phyloP scores from a whole-genome alignment of 2,888 invertebrate species.

The Theretra japonica region DNA sequence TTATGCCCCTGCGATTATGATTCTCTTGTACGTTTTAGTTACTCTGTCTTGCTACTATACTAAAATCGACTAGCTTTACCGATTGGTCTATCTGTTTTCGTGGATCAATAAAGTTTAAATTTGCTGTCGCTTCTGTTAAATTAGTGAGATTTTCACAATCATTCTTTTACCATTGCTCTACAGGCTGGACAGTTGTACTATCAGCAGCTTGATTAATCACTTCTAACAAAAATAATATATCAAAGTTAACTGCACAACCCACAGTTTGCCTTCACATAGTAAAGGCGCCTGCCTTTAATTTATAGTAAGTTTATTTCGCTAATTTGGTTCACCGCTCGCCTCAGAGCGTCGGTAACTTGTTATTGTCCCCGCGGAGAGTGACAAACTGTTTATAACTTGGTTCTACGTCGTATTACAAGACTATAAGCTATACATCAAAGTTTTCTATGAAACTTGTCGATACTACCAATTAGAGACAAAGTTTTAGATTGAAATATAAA shows the following conservation, averaged over 20 bases:
- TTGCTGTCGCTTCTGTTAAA: too few relatives aligned
- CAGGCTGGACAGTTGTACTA: too few relatives aligned
- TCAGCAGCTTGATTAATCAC: too few relatives aligned
- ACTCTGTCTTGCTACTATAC: too few relatives aligned
- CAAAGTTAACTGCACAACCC: neutral
- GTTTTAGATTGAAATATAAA: neutral
- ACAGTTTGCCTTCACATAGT: neutral
- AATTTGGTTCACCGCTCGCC: slow-evolving; percentile 15
- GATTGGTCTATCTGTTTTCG: too few relatives aligned
- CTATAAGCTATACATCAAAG: neutral
- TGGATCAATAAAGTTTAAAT: too few relatives aligned
- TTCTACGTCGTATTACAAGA: neutral
- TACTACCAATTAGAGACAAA: too few relatives aligned
- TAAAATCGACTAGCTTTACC: too few relatives aligned
- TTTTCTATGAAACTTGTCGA: neutral
- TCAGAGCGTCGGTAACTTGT: slow-evolving; percentile 9
- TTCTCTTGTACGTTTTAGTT: too few relatives aligned
- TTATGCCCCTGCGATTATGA: too few relatives aligned
- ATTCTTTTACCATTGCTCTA: too few relatives aligned
- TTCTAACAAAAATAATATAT: neutral
- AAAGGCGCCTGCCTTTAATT: neutral
- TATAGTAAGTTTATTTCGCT: slow-evolving; percentile 3
- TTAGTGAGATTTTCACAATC: too few relatives aligned
- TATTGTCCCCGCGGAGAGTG: neutral
- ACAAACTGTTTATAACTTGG: slow-evolving; percentile 10